phyloP scores from a whole-genome alignment of 2,888 invertebrate species.

The Macrosoma leucophasiata region DNA sequence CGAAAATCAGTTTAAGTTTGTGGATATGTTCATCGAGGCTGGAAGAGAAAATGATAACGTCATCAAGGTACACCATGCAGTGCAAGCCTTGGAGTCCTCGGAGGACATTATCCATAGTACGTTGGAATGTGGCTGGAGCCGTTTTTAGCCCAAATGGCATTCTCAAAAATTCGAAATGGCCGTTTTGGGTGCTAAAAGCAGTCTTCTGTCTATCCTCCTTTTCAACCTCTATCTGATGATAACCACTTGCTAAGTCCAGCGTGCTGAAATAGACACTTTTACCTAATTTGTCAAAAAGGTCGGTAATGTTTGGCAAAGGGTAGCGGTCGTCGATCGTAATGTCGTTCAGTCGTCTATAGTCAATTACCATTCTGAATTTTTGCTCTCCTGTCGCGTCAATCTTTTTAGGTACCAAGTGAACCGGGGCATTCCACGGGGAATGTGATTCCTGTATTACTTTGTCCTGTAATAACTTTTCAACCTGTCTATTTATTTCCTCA shows the following conservation, averaged over 20 bases:
- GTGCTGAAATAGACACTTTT: slow-evolving; percentile 26
- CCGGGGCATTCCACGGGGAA: slow-evolving; percentile 28
- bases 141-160: slow-evolving; percentile 30
- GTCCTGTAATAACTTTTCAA: slow-evolving; percentile 22
- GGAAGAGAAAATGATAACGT: slow-evolving; percentile 34
- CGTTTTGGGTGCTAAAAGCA: slow-evolving; percentile 25
- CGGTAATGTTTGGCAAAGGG: slow-evolving; percentile 23
- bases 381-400: slow-evolving; percentile 21
- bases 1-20: slow-evolving; percentile 25
- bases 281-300: slow-evolving; percentile 26
- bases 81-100: slow-evolving; percentile 33
- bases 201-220: slow-evolving; percentile 22
- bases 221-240: slow-evolving; percentile 14
- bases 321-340: slow-evolving; percentile 24
- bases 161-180: slow-evolving; percentile 28
- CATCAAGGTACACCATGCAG: slow-evolving; percentile 39
- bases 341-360: slow-evolving; percentile 28
- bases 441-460: slow-evolving; percentile 18
- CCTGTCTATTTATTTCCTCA: slow-evolving; percentile 21
- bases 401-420: slow-evolving; percentile 29
- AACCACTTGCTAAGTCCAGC: slow-evolving; percentile 18
- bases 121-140: slow-evolving; percentile 45
- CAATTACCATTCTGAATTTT: slow-evolving; percentile 28
- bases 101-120: slow-evolving; percentile 41
- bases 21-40: slow-evolving; percentile 24